phyloP scores from a whole-genome alignment of 1,140 invertebrate species.

The Tenebrio molitor region DNA sequence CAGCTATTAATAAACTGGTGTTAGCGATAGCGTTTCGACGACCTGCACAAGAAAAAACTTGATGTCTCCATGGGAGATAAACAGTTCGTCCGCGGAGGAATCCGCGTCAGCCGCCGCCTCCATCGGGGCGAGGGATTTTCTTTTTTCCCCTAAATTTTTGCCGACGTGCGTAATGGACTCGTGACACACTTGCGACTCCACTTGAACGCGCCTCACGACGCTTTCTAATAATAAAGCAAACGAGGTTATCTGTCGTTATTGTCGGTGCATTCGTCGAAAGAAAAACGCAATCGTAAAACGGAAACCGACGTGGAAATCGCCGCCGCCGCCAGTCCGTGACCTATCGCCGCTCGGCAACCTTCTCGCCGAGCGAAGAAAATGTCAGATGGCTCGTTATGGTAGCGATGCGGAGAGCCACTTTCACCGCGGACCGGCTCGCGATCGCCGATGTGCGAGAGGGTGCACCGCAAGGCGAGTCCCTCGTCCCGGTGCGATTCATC shows the following conservation, averaged over 20 bases:
- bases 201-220: background rate
- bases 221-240: slow-evolving; percentile 33
- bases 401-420: background rate
- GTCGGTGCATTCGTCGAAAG: slow-evolving; percentile 19
- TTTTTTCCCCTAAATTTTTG: background rate
- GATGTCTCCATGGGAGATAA: background rate
- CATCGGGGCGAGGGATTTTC: slow-evolving; percentile 2
- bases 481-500: background rate
- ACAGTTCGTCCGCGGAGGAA: too few species aligned
- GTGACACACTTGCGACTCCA: slow-evolving; percentile 10
- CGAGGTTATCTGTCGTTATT: slow-evolving; percentile 35
- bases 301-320: slow-evolving; percentile 28
- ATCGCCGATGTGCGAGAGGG: too few species aligned
- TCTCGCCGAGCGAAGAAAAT: slow-evolving; percentile 3
- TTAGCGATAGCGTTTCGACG: background rate
- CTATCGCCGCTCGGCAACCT: slow-evolving; percentile 6
- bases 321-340: slow-evolving; percentile 22
- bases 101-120: slow-evolving; percentile 19
- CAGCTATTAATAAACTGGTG: background rate
- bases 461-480: background rate
- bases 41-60: background rate
- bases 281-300: slow-evolving; percentile 35
- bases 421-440: background rate
- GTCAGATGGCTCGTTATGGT: slow-evolving; percentile 9
- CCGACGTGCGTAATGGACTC: slow-evolving; percentile 16